Percentiles rank a stretch among this genome's conserved stretches.
These are phyloP conservation scores for Entomyzon cyanotis DNA, from an alignment of 2,113 vertebrate species.

Conservation along the genomic window DNA sequence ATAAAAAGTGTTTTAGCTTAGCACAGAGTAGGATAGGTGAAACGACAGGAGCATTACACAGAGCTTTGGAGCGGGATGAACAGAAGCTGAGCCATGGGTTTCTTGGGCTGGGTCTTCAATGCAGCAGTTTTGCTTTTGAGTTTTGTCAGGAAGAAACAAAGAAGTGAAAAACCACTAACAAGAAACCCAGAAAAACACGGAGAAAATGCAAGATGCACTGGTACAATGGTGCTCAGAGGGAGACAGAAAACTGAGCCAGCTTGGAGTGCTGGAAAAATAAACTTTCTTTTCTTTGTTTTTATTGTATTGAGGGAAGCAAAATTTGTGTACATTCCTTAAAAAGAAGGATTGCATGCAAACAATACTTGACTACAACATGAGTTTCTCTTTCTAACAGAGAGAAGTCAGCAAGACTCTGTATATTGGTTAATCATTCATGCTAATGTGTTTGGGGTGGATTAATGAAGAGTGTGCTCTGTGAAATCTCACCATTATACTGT, in stretches of 20 bases:
- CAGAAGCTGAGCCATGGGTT: not conserved
- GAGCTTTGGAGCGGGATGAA: not conserved
- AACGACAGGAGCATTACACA: fast-evolving
- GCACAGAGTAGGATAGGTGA: not conserved
- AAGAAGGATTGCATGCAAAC: not conserved
- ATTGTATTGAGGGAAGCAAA: not conserved
- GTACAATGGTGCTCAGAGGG: not conserved
- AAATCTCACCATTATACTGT: not conserved
- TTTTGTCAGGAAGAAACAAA: not conserved
- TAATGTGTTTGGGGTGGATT: not conserved
- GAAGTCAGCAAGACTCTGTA: not conserved
- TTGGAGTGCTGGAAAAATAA: not conserved
- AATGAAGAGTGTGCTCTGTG: not conserved
- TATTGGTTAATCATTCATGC: not conserved
- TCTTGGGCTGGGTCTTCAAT: not conserved
- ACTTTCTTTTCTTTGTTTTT: not conserved
- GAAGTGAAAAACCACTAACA: not conserved
- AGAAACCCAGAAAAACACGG: not conserved
- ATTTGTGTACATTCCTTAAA: not conserved
- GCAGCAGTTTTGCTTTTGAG: fast-evolving
- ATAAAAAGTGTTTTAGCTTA: not conserved
- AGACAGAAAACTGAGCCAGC: not conserved
- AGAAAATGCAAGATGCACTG: not conserved
- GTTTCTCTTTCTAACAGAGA: not conserved
- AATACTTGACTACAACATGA: not conserved